Evolutionary conservation across 1,140 invertebrate species (phyloP).

Genomic region (Drosophila insularis): DNA sequence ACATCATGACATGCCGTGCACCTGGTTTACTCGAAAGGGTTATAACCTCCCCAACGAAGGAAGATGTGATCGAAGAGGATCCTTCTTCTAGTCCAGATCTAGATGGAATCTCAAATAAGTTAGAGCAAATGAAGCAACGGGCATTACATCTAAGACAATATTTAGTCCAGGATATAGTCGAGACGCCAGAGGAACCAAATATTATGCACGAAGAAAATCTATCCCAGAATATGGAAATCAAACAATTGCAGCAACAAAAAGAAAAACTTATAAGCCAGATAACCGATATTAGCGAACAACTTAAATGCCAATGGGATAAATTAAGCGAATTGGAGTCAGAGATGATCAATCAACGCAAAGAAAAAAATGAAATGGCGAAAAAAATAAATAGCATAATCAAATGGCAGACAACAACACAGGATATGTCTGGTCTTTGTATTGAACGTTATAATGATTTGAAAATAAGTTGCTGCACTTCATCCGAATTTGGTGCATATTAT

Average conservation of each 20-base stretch:
- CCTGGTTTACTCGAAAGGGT: neutral
- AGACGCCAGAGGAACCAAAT: neutral
- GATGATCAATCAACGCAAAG: neutral
- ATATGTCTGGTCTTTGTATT: constrained; percentile 11
- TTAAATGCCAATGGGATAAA: neutral
- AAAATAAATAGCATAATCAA: constrained; percentile 2
- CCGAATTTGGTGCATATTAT: constrained; percentile 5
- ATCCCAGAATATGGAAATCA: constrained; percentile 14
- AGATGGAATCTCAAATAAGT: constrained; percentile 10
- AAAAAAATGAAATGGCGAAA: neutral
- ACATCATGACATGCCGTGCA: constrained; percentile 6
- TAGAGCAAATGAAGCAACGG: constrained; percentile 37
- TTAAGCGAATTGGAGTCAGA: neutral
- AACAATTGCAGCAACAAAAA: constrained; percentile 18
- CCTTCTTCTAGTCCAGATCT: neutral
- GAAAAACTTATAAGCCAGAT: constrained; percentile 1
- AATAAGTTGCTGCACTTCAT: neutral
- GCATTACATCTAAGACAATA: constrained; percentile 7
- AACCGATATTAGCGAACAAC: neutral
- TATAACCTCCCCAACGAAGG: neutral
- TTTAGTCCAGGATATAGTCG: neutral
- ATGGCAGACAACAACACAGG: constrained; percentile 11
- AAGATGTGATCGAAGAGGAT: neutral
- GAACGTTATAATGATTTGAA: constrained; percentile 26
- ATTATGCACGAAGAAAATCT: neutral